Evolutionary conservation across 1,140 invertebrate species (phyloP), one percentile per base, ranked within the genome.

Genomic region (Hycleus phaleratus): DNA sequence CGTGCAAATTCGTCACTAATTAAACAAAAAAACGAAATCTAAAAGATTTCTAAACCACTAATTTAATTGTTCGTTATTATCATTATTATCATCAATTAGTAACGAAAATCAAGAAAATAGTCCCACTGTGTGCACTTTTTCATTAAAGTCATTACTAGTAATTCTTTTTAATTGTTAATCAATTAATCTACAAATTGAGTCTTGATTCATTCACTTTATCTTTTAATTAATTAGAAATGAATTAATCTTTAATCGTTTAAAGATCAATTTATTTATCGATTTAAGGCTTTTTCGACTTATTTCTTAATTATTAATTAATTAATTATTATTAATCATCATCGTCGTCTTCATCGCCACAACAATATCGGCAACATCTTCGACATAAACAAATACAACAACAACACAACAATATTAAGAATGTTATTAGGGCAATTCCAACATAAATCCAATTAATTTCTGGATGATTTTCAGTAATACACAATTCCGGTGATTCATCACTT

Each of bases 401-500:
- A 74, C 77, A 75, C 45, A 77, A 66, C 53, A 78, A 68, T 1
- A 73, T 65, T 40, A 78, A 56, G 54, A 75, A 63, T 43, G 72
- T 68, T 32, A 75, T 69, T 8, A 73, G 59, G 1, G 78, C 81
- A 10, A 79, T 62, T 0, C 76, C 75, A 5, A 83, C 74, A 24
- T 81, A 74, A 5, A 78, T 59, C 72, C 81, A 76, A 63, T 82
- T 82, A 46, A 77, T 74, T 49, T 77, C 77, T 10, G 73, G 71
- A 40, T 73, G 67, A 49, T 75, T 71, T 24, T 69, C 74, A 38
- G 52, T 64, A 49, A 74, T 74, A 66, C 85, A 87, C 10, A 86
- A 72, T 61, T 85, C 82, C 3, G 81, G 77, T 2, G 82, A 79
- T 66, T 86, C 84, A 66, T 86, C 84, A 62, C 82, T 77, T 45